phyloP scores from a whole-genome alignment of 1,140 invertebrate genomes.

The Cephus cinctus region DNA sequence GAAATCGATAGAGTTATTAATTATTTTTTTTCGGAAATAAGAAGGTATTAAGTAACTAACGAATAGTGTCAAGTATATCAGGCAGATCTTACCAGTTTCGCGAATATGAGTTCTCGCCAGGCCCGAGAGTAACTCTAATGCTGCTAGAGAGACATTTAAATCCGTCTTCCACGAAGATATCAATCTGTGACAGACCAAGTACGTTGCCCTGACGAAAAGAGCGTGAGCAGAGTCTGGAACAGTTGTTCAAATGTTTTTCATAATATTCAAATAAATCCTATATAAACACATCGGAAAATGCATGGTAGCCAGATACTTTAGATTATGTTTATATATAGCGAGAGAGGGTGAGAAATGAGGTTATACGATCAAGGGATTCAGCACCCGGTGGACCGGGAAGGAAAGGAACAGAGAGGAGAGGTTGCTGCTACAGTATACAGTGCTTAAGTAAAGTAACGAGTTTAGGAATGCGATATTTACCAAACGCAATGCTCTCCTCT shows the following conservation, averaged over 20 bases:
- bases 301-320: no score
- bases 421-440: no score
- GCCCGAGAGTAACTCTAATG: slow-evolving; percentile 86
- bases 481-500: slow-evolving; percentile 52
- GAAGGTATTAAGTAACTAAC: not conserved
- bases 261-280: no score
- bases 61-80: not conserved
- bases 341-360: no score
- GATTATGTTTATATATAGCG: slow-evolving; percentile 39
- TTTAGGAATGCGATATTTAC: slow-evolving; percentile 41
- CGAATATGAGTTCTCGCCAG: slow-evolving; percentile 82
- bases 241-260: slow-evolving; percentile 17
- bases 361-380: no score
- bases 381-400: no score
- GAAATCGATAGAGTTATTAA: slow-evolving; percentile 15
- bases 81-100: slow-evolving; percentile 69
- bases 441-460: slow-evolving; percentile 3
- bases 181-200: slow-evolving; percentile 89
- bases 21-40: slow-evolving; percentile 7
- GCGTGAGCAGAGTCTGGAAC: slow-evolving; percentile 78
- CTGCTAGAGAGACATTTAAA: slow-evolving; percentile 91
- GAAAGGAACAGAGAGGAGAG: no score
- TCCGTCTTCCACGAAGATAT: slow-evolving; percentile 96
- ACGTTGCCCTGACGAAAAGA: slow-evolving; percentile 86
- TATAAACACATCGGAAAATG: no score